Percentiles rank a stretch among this genome's conserved stretches.
These are phyloP conservation scores for Notoglanidium macrostoma DNA, from an alignment of 2,797 vertebrate genomes.

Conservation along the genomic window DNA sequence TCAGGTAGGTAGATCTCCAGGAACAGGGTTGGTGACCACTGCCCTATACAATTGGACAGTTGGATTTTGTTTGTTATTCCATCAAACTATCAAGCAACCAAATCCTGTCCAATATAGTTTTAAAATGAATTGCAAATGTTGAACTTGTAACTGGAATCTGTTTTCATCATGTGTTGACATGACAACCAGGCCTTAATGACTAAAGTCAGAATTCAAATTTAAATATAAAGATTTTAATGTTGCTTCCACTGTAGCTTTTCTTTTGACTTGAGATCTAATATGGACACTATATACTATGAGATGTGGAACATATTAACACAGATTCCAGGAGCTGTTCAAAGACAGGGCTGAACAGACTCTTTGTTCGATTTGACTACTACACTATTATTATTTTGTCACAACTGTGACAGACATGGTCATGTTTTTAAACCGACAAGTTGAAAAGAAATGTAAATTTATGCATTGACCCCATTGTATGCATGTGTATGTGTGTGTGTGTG, in stretches of 20 bases:
- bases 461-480: constrained; percentile 35
- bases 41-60: neutral
- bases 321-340: constrained; percentile 1
- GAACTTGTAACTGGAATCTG: neutral
- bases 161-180: neutral
- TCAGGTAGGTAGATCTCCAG: too few relatives aligned
- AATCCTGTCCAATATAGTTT: neutral
- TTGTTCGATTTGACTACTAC: constrained; percentile 22
- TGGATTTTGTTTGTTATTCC: neutral
- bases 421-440: constrained; percentile 37
- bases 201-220: neutral
- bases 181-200: neutral
- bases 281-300: neutral
- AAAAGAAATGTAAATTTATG: constrained; percentile 53
- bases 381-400: constrained; percentile 44
- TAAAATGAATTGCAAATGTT: neutral
- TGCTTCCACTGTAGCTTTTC: neutral
- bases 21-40: too few relatives aligned
- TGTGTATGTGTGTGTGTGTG: constrained; percentile 15
- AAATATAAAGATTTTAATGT: neutral
- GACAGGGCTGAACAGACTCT: constrained; percentile 15
- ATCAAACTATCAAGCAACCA: neutral
- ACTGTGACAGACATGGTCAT: constrained; percentile 2
- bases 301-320: neutral
- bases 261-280: constrained; percentile 4